A percentile compares a stretch with the other conserved stretches of the same genome.
phyloP scores from a whole-genome alignment of 2,888 invertebrate genomes.

The Serrognathus titanus region DNA sequence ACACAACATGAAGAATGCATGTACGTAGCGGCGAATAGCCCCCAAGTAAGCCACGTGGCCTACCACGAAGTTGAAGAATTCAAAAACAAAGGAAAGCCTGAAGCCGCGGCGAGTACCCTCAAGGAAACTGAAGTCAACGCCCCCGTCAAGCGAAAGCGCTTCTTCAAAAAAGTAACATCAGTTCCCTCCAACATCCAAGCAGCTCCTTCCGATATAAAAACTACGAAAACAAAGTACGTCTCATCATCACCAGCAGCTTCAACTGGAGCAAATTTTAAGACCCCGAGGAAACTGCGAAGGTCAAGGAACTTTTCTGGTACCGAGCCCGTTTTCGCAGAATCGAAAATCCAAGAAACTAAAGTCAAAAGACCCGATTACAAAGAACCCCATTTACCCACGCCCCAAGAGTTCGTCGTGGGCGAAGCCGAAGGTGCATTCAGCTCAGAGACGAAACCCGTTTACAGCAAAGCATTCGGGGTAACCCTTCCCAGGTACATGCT shows the following conservation, averaged over 20 bases:
- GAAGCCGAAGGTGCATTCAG: slow-evolving; percentile 61
- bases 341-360: slow-evolving; percentile 33
- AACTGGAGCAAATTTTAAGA: slow-evolving; percentile 5
- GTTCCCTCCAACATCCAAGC: slow-evolving; percentile 1
- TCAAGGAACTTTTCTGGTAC: slow-evolving; percentile 14
- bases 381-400: slow-evolving; percentile 40
- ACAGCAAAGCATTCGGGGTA: slow-evolving; percentile 61
- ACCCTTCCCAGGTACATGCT: slow-evolving; percentile 68
- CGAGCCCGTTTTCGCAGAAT: slow-evolving; percentile 34
- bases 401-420: slow-evolving; percentile 55
- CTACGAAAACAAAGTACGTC: background rate
- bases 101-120: slow-evolving; percentile 48
- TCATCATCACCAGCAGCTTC: background rate
- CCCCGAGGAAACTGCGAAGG: slow-evolving; percentile 11
- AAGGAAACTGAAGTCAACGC: slow-evolving; percentile 29
- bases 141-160: slow-evolving; percentile 7
- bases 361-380: slow-evolving; percentile 28
- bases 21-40: slow-evolving; percentile 68
- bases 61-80: slow-evolving; percentile 58
- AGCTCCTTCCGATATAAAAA: slow-evolving; percentile 3
- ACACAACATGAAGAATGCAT: slow-evolving; percentile 76
- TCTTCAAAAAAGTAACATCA: slow-evolving; percentile 11
- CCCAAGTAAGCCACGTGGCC: slow-evolving; percentile 61
- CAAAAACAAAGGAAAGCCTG: slow-evolving; percentile 14
- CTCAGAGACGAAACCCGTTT: slow-evolving; percentile 64